A percentile compares a stretch with the other conserved stretches of the same genome.
These are phyloP conservation scores for Eupeodes luniger DNA, from an alignment of 2,888 invertebrate species.

Conservation along the genomic window DNA sequence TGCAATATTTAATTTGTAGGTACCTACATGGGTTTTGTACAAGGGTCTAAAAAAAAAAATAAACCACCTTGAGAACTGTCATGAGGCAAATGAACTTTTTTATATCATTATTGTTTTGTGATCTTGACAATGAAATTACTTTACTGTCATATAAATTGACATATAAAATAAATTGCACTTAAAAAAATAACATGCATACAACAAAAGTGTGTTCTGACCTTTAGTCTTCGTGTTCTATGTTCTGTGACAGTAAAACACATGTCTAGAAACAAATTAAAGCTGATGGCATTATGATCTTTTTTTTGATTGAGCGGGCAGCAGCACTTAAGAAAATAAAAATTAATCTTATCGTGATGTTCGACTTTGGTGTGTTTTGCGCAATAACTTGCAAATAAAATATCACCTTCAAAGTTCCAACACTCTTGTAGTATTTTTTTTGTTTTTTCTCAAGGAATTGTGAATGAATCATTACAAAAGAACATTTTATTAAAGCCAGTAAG, in stretches of 20 bases:
- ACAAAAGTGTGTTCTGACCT: constrained; percentile 2
- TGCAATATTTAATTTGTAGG: constrained; percentile 6
- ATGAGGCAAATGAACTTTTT: constrained; percentile 13
- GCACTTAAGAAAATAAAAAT: constrained; percentile 6
- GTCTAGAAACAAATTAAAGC: not conserved
- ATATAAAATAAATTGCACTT: constrained; percentile 18
- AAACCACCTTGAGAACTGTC: not conserved
- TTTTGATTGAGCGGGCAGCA: not conserved
- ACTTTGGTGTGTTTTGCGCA: constrained; percentile 5
- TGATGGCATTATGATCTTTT: not conserved
- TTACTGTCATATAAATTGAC: constrained; percentile 2
- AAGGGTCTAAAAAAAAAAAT: not conserved
- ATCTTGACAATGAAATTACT: constrained; percentile 23
- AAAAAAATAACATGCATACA: not conserved
- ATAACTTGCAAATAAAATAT: not conserved
- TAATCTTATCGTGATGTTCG: constrained; percentile 19
- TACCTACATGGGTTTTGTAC: not conserved
- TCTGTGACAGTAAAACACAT: constrained; percentile 19
- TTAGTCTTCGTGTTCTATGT: not conserved
- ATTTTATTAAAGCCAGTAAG: too few relatives aligned
- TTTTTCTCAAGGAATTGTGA: not conserved
- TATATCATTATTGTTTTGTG: not conserved
- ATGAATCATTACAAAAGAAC: not conserved
- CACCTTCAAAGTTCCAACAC: not conserved
- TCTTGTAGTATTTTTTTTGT: too few relatives aligned